Evolutionary conservation across 2,797 vertebrate species (phyloP), one percentile per base, ranked within the genome.

Genomic region (Chiroxiphia lanceolata): DNA sequence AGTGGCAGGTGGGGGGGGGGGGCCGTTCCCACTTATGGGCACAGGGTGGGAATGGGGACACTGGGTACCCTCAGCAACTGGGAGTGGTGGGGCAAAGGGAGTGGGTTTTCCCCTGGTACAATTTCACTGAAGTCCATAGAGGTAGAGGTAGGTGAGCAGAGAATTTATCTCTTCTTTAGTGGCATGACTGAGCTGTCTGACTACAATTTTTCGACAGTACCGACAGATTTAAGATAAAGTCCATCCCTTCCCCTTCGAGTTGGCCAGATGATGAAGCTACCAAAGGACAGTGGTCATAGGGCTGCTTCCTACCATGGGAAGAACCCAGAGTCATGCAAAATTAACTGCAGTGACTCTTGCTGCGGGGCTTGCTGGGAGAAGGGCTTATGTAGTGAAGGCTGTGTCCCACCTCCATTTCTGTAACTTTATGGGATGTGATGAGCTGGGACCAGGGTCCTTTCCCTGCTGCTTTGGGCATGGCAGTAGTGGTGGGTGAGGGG

Each of bases 51-150:
- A 27, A 72, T 1, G 9, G 38, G 68, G 33, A 34, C 44, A 36
- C 40, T 17, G 47, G 44, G 27, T 75, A 36, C 34, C 72, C 50
- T 38, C 45, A 14, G 92, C 54, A 74, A 47, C 65, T 9, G 26
- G 18, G 17, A 78, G n/a, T 0, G 0, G 38, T 0, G 0, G 27
- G 31, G 59, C 23, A 71, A 54, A 81, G 21, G 15, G 13, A 1
- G 2, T 48, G 60, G 13, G 6, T 15, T 54, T 71, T 65, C 34
- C 42, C 53, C 53, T 29, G 7, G 9, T 71, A 54, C 74, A 42
- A 13, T 53, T 54, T 64, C 74, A 6, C 27, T 6, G 36, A 34
- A 31, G 27, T 68, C 9, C 2, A 6, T 27, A n/a, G 44, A 10
- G 26, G 33, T 8, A 34, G n/a, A 27, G 14, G 22, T 7, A 12